Evolutionary conservation across 2,113 vertebrate species (phyloP).

Genomic region (Mustela nigripes): DNA sequence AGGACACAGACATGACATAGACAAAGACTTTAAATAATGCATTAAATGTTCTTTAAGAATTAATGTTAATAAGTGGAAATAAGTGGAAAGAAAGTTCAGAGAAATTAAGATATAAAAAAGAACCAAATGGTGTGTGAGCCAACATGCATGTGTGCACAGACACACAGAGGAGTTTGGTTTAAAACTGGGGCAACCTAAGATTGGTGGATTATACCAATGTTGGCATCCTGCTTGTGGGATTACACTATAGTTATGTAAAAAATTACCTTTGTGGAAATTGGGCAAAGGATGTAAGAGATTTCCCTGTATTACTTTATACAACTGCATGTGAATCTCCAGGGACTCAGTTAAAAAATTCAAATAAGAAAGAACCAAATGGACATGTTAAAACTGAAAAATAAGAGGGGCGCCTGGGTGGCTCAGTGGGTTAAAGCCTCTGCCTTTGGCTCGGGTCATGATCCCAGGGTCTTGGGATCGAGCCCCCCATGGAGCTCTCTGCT

Average conservation of each 20-base stretch:
- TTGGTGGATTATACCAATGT: neutral
- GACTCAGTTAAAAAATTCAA: neutral
- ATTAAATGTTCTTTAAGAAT: neutral
- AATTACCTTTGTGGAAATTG: neutral
- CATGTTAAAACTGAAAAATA: constrained; percentile 27
- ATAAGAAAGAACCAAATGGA: neutral
- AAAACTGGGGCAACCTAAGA: neutral
- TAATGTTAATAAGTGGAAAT: neutral
- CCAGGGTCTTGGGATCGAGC: too few relatives aligned
- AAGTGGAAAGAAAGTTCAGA: constrained; percentile 19
- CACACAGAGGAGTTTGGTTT: neutral
- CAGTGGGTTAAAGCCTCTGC: too few relatives aligned
- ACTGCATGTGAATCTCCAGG: neutral
- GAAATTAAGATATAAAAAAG: neutral
- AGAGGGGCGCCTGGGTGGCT: too few relatives aligned
- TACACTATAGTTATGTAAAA: neutral
- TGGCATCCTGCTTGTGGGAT: neutral
- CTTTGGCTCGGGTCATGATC: too few relatives aligned
- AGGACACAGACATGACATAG: neutral
- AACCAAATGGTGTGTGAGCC: neutral
- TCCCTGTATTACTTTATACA: neutral
- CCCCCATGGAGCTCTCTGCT: too few relatives aligned
- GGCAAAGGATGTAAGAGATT: neutral
- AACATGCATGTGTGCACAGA: rapidly evolving
- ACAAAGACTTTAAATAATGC: neutral